Evolutionary conservation across 2,888 invertebrate genomes (phyloP).

Genomic region (Microplitis manilae): DNA sequence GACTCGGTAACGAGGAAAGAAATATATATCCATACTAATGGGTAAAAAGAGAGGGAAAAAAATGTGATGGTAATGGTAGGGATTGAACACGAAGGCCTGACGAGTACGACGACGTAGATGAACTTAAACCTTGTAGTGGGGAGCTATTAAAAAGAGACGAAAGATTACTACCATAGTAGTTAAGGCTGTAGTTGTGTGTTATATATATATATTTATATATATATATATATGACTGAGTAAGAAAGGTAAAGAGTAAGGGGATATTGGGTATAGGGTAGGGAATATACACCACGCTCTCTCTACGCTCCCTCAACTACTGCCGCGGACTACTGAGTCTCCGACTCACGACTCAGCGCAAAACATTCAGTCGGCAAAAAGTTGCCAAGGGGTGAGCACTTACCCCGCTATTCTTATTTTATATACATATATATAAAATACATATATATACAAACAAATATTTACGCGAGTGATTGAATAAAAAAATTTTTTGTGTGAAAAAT

Average conservation of each 20-base stretch:
- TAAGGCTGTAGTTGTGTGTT: background rate
- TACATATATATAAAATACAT: slow-evolving; percentile 24
- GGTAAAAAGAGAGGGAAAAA: background rate
- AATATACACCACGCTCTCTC: slow-evolving; percentile 14
- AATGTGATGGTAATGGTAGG: slow-evolving; percentile 1
- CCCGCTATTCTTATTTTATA: slow-evolving; percentile 57
- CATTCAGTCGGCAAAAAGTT: slow-evolving; percentile 73
- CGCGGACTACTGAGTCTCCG: slow-evolving; percentile 41
- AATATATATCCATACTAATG: background rate
- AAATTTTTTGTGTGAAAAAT: slow-evolving; percentile 25
- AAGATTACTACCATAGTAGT: background rate
- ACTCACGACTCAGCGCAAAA: slow-evolving; percentile 66
- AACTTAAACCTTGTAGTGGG: slow-evolving; percentile 3
- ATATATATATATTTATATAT: too few relatives aligned
- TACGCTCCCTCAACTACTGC: slow-evolving; percentile 1
- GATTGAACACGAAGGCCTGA: background rate
- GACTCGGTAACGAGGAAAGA: background rate
- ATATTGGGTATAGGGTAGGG: slow-evolving; percentile 36
- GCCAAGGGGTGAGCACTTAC: slow-evolving; percentile 70
- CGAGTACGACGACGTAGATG: slow-evolving; percentile 23
- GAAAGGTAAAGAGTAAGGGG: slow-evolving; percentile 34
- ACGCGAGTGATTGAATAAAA: background rate
- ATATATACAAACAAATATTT: slow-evolving; percentile 10
- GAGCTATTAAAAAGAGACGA: background rate
- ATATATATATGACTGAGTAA: slow-evolving; percentile 17